Evolutionary conservation across 2,888 invertebrate species (phyloP), one percentile per base, ranked within the genome.

Genomic region (Drosophila affinis): DNA sequence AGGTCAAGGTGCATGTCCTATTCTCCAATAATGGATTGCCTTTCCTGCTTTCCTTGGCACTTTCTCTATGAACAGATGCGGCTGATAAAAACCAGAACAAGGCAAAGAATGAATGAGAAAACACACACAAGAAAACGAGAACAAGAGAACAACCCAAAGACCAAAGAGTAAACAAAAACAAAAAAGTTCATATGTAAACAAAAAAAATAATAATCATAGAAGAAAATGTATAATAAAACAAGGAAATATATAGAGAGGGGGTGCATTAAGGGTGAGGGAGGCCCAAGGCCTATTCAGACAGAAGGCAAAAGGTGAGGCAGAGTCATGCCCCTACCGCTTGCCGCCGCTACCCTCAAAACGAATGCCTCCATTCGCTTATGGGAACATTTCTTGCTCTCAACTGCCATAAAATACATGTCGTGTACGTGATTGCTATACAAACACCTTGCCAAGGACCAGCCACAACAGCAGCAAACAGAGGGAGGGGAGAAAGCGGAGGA

Each of bases 181-280:
- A 72, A 55, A 72, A 81, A 74, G 76, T 79, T 84, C 63, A 72
- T 62, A 75, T 77, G 81, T 79, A 84, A 81, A 81, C 85, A 84
- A 73, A 73, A 32, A 68, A 56, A 14, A 45, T 52, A 52, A 61
- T 54, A 21, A 64, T 27, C 1, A 48, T 24, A 58, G 53, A 46
- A 67, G 47, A 69, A 74, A 74, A 72, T 69, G 63, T 77, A 75
- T 59, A 75, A 61, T 72, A 74, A 52, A 62, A 49, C 49, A 32
- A 17, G 57, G 14, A 48, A 53, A 57, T 48, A 46, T 9, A 58
- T 18, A 47, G 34, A 34, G 32, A 39, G 12, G 34, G 4, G 12
- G 34, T 5, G 34, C 34, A 14, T 34, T 34, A 34, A 12, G 34
- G 12, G 12, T 24, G 12, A 4, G 12, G 12, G 3, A 24, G 29